phyloP scores from a whole-genome alignment of 2,797 vertebrate genomes.

The Echiichthys vipera region DNA sequence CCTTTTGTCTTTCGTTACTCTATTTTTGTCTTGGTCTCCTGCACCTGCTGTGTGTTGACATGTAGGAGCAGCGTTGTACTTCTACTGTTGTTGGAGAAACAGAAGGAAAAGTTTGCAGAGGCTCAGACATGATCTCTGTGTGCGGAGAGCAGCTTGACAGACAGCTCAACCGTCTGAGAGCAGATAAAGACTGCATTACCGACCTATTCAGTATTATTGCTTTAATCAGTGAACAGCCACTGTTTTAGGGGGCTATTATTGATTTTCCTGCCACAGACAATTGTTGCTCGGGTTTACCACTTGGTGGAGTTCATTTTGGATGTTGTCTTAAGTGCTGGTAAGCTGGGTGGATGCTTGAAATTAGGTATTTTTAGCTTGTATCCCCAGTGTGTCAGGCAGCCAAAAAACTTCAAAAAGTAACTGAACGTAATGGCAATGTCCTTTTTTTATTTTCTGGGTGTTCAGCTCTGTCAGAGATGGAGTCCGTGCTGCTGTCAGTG shows the following conservation, averaged over 20 bases:
- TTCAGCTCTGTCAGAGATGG: slow-evolving; percentile 92
- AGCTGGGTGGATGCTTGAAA: background rate
- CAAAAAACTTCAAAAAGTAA: background rate
- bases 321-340: slow-evolving; percentile 4
- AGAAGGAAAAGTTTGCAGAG: slow-evolving; percentile 40
- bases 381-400: background rate
- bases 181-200: background rate
- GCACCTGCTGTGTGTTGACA: slow-evolving; percentile 10
- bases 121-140: slow-evolving; percentile 16
- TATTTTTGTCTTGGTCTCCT: background rate
- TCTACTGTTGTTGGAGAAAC: background rate
- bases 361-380: background rate
- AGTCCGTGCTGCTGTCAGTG: slow-evolving; percentile 89
- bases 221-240: slow-evolving; percentile 7
- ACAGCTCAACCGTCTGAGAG: background rate
- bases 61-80: background rate
- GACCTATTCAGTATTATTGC: background rate
- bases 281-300: background rate
- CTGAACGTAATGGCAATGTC: background rate
- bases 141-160: slow-evolving; percentile 9
- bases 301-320: background rate
- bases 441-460: background rate
- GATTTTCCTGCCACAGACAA: slow-evolving; percentile 16
- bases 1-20: too few species aligned
- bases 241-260: background rate